Evolutionary conservation across 2,797 vertebrate species (phyloP).

Genomic region (Takifugu ocellatus): DNA sequence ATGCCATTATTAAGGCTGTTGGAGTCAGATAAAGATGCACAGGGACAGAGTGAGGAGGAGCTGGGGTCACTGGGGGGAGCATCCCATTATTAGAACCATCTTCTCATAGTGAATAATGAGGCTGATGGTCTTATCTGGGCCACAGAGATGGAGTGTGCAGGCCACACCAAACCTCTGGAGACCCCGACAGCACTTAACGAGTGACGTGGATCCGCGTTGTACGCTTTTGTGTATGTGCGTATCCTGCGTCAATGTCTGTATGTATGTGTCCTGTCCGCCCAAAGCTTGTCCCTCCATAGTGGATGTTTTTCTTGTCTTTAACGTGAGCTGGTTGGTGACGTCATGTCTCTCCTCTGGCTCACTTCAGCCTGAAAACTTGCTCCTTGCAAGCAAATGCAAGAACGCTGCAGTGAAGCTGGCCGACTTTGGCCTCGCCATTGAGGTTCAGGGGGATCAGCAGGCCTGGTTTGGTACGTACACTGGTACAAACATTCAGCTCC

Average conservation of each 20-base stretch:
- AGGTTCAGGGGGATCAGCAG: conserved; percentile 97
- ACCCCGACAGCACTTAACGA: conserved; percentile 12
- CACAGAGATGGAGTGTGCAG: conserved; percentile 52
- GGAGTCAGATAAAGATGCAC: conserved; percentile 13
- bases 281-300: conserved; percentile 1
- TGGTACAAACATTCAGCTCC: background rate
- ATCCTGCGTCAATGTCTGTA: background rate
- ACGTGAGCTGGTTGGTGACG: conserved; percentile 4
- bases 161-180: conserved; percentile 34
- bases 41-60: conserved; percentile 32
- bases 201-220: no score
- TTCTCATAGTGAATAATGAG: conserved; percentile 75
- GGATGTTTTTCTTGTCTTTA: conserved; percentile 2
- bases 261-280: conserved; percentile 21
- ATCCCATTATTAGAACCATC: conserved; percentile 71
- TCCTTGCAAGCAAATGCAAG: conserved; percentile 97
- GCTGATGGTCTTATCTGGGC: conserved; percentile 65
- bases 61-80: conserved; percentile 57
- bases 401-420: conserved; percentile 95
- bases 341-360: conserved; percentile 14
- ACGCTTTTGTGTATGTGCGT: background rate
- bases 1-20: background rate
- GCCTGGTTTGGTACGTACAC: conserved; percentile 92
- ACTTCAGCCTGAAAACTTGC: conserved; percentile 92
- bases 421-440: conserved; percentile 93